These are phyloP conservation scores for Coelinius sp. DNA, from an alignment of 2,888 invertebrate species.

Conservation along the genomic window DNA sequence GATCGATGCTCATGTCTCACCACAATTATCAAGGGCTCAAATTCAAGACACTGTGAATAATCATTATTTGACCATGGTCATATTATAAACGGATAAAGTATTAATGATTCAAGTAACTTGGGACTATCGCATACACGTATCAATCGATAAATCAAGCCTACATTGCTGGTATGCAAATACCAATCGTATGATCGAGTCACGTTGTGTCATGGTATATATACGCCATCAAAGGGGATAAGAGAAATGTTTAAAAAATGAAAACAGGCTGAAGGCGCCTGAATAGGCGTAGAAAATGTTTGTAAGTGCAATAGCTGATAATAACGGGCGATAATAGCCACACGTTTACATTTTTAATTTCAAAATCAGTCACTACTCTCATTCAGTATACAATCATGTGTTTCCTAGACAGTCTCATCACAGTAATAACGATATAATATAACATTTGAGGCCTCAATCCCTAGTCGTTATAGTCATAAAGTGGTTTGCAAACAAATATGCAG, in stretches of 20 bases:
- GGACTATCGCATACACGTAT: constrained; percentile 44
- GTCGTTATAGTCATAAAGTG: constrained; percentile 26
- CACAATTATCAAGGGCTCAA: constrained; percentile 44
- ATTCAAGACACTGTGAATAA: constrained; percentile 28
- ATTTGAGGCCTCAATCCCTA: constrained; percentile 22
- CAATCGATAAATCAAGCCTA: constrained; percentile 55
- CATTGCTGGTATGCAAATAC: constrained; percentile 59
- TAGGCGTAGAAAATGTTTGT: background rate
- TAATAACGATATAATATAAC: constrained; percentile 7
- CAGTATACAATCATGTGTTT: background rate
- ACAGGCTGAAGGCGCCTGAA: constrained; percentile 32
- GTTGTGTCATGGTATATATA: constrained; percentile 30
- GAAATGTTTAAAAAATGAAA: constrained; percentile 23
- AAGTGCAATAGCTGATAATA: constrained; percentile 39
- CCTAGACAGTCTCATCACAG: background rate
- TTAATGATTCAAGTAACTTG: constrained; percentile 52
- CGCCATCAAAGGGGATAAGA: constrained; percentile 31
- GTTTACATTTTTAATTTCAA: constrained; percentile 49
- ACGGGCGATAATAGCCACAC: constrained; percentile 54
- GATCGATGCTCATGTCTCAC: constrained; percentile 27
- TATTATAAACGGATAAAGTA: constrained; percentile 27
- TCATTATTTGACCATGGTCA: constrained; percentile 25
- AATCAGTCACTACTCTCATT: background rate
- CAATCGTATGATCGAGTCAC: constrained; percentile 47
- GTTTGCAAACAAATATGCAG: constrained; percentile 34